Evolutionary conservation across 2,113 vertebrate species (phyloP).

Genomic region (Cheirogaleus medius): DNA sequence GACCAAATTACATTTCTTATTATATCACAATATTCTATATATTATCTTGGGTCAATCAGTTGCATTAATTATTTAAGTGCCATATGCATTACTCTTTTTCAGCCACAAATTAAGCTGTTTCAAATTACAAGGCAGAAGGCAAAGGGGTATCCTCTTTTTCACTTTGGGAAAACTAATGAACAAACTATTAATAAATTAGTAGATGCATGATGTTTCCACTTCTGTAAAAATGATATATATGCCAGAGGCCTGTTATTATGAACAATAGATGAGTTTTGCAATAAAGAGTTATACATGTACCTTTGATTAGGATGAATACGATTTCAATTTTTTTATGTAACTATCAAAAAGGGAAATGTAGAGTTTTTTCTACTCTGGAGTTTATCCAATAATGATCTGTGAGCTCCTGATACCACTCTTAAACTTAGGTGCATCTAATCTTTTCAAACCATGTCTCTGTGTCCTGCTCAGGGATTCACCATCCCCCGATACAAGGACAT

Average conservation of each 20-base stretch:
- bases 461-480: no score
- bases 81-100: neutral
- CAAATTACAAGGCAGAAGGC: neutral
- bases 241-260: neutral
- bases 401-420: neutral
- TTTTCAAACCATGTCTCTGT: neutral
- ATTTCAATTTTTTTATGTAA: neutral
- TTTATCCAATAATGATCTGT: neutral
- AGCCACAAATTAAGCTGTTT: neutral
- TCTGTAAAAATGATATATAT: neutral
- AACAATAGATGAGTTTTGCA: neutral
- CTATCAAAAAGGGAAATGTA: neutral
- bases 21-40: neutral
- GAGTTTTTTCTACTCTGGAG: neutral
- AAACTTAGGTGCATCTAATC: neutral
- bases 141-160: neutral
- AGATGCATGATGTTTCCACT: neutral
- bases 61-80: neutral
- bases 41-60: neutral
- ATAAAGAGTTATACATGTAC: neutral
- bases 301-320: neutral
- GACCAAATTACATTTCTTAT: neutral
- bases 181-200: neutral
- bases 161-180: neutral
- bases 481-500: neutral